A percentile compares a stretch with the other conserved stretches of the same genome.
Evolutionary conservation across 1,140 invertebrate species (phyloP).

Genomic region (Drosophila busckii): DNA sequence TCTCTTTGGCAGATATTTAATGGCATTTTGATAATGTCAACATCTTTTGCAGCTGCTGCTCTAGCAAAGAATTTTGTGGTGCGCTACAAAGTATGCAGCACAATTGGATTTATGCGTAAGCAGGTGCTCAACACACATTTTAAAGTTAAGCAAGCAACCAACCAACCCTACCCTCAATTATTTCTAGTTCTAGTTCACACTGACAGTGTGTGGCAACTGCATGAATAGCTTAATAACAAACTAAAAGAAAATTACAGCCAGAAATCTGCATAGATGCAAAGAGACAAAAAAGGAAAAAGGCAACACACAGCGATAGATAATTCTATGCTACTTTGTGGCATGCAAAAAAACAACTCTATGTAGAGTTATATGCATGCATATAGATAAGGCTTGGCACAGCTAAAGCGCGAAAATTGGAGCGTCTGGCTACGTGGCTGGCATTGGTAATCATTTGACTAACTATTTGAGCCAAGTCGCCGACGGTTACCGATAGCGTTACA

Average conservation of each 20-base stretch:
- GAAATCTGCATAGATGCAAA: conserved; percentile 38
- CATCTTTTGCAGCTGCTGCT: no score
- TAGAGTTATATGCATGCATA: no score
- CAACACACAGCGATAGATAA: no score
- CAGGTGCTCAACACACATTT: conserved; percentile 15
- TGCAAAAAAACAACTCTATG: no score
- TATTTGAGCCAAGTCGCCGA: neutral
- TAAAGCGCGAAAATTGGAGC: no score
- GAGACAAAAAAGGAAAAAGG: conserved; percentile 19
- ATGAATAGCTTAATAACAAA: conserved; percentile 17
- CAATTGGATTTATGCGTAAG: conserved; percentile 32
- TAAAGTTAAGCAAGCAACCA: conserved; percentile 28
- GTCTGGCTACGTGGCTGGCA: conserved; percentile 15
- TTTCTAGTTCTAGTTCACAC: neutral
- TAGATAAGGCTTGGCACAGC: neutral
- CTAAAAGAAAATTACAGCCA: conserved; percentile 12
- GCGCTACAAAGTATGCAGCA: no score
- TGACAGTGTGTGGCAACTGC: conserved; percentile 25
- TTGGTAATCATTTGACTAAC: neutral
- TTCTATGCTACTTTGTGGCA: conserved; percentile 39
- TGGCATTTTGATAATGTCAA: no score
- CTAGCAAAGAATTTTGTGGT: no score
- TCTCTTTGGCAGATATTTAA: no score
- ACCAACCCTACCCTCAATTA: no score
- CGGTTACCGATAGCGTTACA: conserved; percentile 1